phyloP scores from a whole-genome alignment of 2,797 vertebrate species.

The Sebastes jordani region DNA sequence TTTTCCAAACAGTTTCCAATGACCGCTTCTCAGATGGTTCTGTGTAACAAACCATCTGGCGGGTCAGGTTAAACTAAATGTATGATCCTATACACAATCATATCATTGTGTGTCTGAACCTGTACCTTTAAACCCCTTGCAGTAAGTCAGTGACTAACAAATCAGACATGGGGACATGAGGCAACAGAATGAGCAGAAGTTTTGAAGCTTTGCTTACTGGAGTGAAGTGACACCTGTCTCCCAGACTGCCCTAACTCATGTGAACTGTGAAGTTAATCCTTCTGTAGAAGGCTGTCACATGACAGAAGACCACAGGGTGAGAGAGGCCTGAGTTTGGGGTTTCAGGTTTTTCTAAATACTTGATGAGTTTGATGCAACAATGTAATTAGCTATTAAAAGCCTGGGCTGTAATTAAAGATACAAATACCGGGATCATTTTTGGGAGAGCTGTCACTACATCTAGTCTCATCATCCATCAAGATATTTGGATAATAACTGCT shows the following conservation, averaged over 20 bases:
- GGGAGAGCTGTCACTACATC: neutral
- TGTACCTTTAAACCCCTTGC: slow-evolving; percentile 83
- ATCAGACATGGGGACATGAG: slow-evolving; percentile 86
- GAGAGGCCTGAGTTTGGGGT: neutral
- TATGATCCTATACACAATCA: neutral
- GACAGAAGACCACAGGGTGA: slow-evolving; percentile 56
- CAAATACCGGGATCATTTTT: neutral
- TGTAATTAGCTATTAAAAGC: neutral
- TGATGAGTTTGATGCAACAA: neutral
- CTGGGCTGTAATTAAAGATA: neutral
- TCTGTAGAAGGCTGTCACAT: slow-evolving; percentile 87
- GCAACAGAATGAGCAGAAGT: slow-evolving; percentile 87
- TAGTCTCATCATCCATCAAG: neutral
- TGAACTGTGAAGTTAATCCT: slow-evolving; percentile 84
- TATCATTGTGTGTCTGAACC: neutral
- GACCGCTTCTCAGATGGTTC: neutral
- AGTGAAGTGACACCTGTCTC: slow-evolving; percentile 91
- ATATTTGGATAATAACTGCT: slow-evolving; percentile 18
- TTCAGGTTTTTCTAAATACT: neutral
- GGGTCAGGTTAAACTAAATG: neutral
- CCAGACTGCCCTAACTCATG: slow-evolving; percentile 75
- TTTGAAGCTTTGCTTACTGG: slow-evolving; percentile 84
- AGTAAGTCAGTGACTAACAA: slow-evolving; percentile 87
- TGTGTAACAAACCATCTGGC: neutral
- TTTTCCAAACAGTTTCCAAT: no score